Base-by-base conservation (phyloP, 2,797 vertebrate species). In the Buceros bicornis region DNA sequence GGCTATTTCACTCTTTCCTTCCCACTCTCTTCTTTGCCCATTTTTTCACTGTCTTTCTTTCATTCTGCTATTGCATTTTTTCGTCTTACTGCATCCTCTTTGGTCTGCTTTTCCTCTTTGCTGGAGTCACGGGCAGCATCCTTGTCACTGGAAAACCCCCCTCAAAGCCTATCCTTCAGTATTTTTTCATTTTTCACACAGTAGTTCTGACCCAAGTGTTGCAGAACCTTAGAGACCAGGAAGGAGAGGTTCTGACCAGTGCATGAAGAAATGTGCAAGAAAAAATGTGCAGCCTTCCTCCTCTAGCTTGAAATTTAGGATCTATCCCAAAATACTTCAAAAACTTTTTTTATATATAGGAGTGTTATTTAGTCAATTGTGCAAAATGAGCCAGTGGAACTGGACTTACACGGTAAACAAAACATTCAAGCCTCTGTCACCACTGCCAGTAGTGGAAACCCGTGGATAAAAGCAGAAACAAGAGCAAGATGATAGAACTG, bases 321-420 rank as follows among this genome's bases (percentile, higher is more conserved):
- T 47, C 11, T 50, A n/a, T 0, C 2, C 6, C 6, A 53, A 76
- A 82, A 61, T 40, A 64, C 8, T n/a, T 48, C 18, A 2, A 71
- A 64, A 54, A 17, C 2, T 2, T 13, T 0, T 3, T 10, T 7
- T 7, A 53, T 78, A 58, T 13, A 21, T 1, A 5, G 21, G 12
- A 33, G 18, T 37, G 3, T 42, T 70, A 48, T n/a, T 47, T 29
- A 45, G 22, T 37, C 9, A 86, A 40, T 50, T 69, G 17, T 37
- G 8, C 12, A 87, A 91, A 86, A 83, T 37, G 54, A 62, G 29
- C 13, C 53, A 58, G 18, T 51, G 13, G 11, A 43, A 24, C n/a
- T 66, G 17, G 20, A 56, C 3, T 56, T 64, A 56, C 2, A 31
- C 2, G 3, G 26, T 12, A 64, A 82, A 84, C 31, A 62, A 62